phyloP scores from a whole-genome alignment of 2,113 vertebrate genomes.

The Microcebus jonahi region DNA sequence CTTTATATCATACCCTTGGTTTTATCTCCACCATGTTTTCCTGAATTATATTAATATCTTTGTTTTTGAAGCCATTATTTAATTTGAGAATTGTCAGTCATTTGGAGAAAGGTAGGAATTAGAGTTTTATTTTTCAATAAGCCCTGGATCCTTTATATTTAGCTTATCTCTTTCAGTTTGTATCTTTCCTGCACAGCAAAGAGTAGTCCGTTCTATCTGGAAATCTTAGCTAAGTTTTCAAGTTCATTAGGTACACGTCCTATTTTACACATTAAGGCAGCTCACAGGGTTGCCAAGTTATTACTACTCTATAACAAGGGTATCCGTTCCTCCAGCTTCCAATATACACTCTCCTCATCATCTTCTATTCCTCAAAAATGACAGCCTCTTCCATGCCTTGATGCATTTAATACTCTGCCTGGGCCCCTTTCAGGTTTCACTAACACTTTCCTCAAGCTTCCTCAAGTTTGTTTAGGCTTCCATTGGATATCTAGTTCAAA shows the following conservation, averaged over 20 bases:
- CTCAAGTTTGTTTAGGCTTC: not conserved
- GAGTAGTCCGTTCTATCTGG: not conserved
- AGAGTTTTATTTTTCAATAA: not conserved
- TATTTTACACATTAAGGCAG: not conserved
- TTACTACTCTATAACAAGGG: not conserved
- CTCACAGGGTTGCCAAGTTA: not conserved
- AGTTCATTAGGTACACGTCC: not conserved
- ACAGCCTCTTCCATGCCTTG: accelerated
- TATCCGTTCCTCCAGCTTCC: not conserved
- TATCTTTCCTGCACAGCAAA: not conserved
- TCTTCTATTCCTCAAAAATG: not conserved
- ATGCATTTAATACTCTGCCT: not conserved
- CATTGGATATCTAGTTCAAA: not conserved
- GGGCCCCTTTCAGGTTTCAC: accelerated
- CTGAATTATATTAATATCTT: not conserved
- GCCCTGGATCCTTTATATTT: not conserved
- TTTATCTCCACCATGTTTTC: not conserved
- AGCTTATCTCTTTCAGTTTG: not conserved
- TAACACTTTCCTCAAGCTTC: not conserved
- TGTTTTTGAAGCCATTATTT: not conserved
- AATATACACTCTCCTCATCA: not conserved
- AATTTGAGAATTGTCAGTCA: not conserved
- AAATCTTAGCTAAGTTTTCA: not conserved
- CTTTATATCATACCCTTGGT: not conserved
- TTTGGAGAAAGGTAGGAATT: not conserved